These are phyloP conservation scores for Syrmaticus mikado DNA, from an alignment of 2,113 vertebrate genomes.

Conservation along the genomic window DNA sequence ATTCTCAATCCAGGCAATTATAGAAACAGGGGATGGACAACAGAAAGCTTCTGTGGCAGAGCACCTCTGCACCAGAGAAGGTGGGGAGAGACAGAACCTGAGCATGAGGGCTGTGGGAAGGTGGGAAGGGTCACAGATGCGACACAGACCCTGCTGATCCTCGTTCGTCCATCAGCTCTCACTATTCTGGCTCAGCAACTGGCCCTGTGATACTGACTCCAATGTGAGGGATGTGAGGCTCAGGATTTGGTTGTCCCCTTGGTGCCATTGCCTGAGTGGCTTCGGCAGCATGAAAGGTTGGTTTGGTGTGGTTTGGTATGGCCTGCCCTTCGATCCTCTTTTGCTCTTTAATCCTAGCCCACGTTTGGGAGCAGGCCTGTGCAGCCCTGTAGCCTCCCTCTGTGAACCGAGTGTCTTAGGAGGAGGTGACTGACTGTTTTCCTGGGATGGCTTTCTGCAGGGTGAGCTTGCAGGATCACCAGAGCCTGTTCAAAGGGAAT, in stretches of 20 bases:
- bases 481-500: neutral
- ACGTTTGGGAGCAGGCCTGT: neutral
- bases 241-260: neutral
- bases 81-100: no score
- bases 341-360: neutral
- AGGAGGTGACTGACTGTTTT: rapidly evolving
- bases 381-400: neutral
- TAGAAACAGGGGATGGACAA: neutral
- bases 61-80: neutral
- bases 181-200: neutral
- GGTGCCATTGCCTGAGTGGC: neutral
- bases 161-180: rapidly evolving
- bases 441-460: neutral
- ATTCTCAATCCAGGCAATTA: neutral
- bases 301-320: neutral
- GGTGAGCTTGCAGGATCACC: rapidly evolving
- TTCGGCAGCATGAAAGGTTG: neutral
- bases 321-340: neutral
- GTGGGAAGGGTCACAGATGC: neutral
- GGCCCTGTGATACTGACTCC: neutral
- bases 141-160: neutral
- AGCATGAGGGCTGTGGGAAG: neutral
- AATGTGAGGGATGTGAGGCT: neutral
- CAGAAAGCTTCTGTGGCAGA: neutral
- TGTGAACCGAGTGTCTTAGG: neutral